These are phyloP conservation scores for Noctua janthina DNA, from an alignment of 2,888 invertebrate species.

Conservation along the genomic window DNA sequence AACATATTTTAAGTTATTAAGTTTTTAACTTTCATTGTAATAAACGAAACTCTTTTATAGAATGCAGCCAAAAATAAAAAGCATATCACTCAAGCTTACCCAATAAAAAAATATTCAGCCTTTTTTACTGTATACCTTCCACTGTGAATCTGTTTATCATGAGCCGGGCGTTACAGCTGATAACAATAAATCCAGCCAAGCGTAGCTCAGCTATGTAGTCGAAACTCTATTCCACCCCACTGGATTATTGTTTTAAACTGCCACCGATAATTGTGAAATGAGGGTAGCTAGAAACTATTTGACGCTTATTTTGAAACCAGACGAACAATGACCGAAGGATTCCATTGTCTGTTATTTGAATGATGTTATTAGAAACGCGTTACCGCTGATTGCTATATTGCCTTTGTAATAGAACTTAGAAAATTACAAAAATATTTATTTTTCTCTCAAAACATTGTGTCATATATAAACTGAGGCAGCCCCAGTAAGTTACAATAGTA, in stretches of 20 bases:
- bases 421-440: too few species aligned
- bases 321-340: neutral
- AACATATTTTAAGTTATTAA: neutral
- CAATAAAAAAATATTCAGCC: neutral
- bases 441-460: too few species aligned
- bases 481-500: too few species aligned
- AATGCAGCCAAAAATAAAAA: neutral
- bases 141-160: constrained; percentile 45
- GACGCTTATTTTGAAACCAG: neutral
- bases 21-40: neutral
- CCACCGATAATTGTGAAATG: constrained; percentile 7
- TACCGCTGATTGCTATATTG: neutral
- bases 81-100: neutral
- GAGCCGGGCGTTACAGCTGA: constrained; percentile 34
- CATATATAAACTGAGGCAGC: too few species aligned
- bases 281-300: constrained; percentile 5
- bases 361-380: neutral
- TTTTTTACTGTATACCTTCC: constrained; percentile 6
- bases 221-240: constrained; percentile 35
- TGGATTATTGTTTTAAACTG: constrained; percentile 44
- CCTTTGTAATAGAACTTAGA: neutral
- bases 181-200: constrained; percentile 45
- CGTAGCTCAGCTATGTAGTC: constrained; percentile 32
- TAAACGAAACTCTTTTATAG: neutral
- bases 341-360: neutral